phyloP scores from a whole-genome alignment of 2,113 vertebrate genomes.

The Brachyistius frenatus region DNA sequence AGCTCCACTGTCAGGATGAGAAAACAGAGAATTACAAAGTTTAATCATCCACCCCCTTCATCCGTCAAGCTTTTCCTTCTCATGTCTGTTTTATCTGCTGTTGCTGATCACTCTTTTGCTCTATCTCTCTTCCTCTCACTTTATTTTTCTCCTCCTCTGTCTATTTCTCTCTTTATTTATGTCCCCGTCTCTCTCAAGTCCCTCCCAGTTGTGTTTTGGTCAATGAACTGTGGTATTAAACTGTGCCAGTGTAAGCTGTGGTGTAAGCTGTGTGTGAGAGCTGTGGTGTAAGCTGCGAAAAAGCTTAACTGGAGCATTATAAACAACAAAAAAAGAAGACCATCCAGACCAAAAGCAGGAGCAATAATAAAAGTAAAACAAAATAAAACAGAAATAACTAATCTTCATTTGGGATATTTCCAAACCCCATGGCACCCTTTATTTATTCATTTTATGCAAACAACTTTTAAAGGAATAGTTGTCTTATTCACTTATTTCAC shows the following conservation, averaged over 20 bases:
- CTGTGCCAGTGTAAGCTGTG: constrained; percentile 12
- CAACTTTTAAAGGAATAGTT: too few relatives aligned
- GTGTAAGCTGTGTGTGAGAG: neutral
- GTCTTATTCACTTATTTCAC: too few relatives aligned
- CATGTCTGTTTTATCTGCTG: constrained; percentile 3
- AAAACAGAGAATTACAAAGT: constrained; percentile 30
- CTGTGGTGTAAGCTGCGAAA: constrained; percentile 8
- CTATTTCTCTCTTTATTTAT: constrained; percentile 6
- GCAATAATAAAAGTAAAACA: neutral
- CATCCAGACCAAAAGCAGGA: neutral
- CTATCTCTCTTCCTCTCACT: constrained; percentile 19
- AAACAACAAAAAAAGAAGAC: neutral
- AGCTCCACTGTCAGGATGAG: constrained; percentile 12
- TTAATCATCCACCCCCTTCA: neutral
- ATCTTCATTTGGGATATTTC: too few relatives aligned
- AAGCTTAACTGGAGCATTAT: neutral
- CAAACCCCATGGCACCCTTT: too few relatives aligned
- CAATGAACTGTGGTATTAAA: constrained; percentile 42
- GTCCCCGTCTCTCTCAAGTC: constrained; percentile 8
- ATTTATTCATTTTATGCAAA: too few relatives aligned
- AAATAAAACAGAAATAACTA: too few relatives aligned
- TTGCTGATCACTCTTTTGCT: neutral
- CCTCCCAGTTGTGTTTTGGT: constrained; percentile 25
- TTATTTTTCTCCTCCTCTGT: neutral
- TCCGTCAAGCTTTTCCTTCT: constrained; percentile 6